These are phyloP conservation scores for Apaloderma vittatum DNA, from an alignment of 2,113 vertebrate genomes.

Conservation along the genomic window DNA sequence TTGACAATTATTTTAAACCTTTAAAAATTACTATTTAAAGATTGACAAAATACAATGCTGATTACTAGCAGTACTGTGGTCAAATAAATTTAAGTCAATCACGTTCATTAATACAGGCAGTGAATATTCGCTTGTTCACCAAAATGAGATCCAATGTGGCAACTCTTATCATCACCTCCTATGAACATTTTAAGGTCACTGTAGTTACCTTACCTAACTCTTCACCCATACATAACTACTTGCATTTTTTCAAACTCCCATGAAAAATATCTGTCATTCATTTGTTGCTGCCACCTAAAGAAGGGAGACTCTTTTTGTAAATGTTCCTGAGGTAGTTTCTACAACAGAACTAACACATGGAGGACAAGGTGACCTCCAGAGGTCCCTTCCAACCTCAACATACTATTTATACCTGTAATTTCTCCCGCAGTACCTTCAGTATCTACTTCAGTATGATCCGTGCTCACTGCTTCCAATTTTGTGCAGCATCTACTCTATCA, in stretches of 20 bases:
- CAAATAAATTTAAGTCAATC: background rate
- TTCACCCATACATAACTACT: rapidly evolving
- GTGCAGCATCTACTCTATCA: background rate
- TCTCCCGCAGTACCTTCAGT: background rate
- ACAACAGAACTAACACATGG: background rate
- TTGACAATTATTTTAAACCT: background rate
- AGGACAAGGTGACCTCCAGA: background rate
- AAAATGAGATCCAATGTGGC: background rate
- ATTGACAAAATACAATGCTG: background rate
- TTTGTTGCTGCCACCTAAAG: background rate
- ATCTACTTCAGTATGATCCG: background rate
- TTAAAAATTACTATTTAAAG: background rate
- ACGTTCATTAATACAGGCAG: background rate
- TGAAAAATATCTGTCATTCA: background rate
- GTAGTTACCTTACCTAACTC: background rate
- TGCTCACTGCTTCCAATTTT: background rate
- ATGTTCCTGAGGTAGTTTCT: background rate
- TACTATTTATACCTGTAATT: background rate
- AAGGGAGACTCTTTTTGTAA: background rate
- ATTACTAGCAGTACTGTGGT: background rate
- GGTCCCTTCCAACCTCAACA: background rate
- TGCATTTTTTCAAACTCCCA: background rate
- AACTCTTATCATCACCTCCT: background rate
- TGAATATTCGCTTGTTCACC: background rate
- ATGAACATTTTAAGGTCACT: background rate